Evolutionary conservation across 2,888 invertebrate genomes (phyloP).

Genomic region (Torymus aiolomorphi): DNA sequence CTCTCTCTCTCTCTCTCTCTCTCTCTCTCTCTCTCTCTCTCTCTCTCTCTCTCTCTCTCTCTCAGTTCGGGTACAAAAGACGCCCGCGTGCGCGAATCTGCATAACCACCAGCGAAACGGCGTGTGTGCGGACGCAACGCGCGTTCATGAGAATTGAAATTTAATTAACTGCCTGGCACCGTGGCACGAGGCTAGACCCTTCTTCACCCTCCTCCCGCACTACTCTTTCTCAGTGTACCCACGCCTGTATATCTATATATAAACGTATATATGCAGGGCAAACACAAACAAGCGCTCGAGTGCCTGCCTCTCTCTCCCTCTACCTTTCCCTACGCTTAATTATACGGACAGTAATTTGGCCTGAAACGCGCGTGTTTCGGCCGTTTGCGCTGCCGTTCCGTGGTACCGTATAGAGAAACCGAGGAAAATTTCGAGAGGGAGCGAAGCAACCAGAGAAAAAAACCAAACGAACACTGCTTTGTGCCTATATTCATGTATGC

Average conservation of each 20-base stretch:
- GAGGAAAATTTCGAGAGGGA: background rate
- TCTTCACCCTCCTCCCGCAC: background rate
- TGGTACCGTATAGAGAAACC: too few species aligned
- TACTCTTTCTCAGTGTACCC: background rate
- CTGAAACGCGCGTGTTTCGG: slow-evolving; percentile 25
- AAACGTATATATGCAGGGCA: background rate
- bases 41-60: too few species aligned
- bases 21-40: too few species aligned
- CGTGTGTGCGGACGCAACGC: background rate
- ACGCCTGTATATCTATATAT: background rate
- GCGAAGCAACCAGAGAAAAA: background rate
- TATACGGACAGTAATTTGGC: slow-evolving; percentile 37
- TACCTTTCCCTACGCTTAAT: slow-evolving; percentile 27
- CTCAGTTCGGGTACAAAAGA: background rate
- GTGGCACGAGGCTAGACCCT: background rate
- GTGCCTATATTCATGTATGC: too few species aligned
- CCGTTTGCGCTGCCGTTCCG: background rate
- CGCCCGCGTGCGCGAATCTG: background rate
- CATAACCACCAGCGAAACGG: background rate
- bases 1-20: too few species aligned
- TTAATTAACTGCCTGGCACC: slow-evolving; percentile 59
- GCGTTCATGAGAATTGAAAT: slow-evolving; percentile 60
- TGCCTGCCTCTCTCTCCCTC: slow-evolving; percentile 2
- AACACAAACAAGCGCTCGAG: background rate
- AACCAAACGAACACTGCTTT: background rate